These are phyloP conservation scores for Passer domesticus DNA, from an alignment of 2,113 vertebrate genomes.

Conservation along the genomic window DNA sequence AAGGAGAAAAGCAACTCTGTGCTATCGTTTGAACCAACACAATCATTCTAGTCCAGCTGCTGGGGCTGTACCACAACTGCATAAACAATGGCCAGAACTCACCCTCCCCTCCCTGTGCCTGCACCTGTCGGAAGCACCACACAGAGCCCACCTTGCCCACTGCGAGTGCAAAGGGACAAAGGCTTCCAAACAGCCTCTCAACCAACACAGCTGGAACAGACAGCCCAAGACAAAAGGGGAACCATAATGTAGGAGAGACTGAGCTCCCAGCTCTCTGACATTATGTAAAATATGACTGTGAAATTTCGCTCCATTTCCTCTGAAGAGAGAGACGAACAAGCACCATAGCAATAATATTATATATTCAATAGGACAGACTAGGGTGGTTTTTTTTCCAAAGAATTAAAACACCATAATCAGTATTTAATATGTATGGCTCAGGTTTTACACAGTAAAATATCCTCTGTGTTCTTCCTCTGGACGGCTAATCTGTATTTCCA, in stretches of 20 bases:
- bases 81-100: neutral
- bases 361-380: neutral
- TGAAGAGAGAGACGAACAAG: neutral
- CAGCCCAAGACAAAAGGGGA: neutral
- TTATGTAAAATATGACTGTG: neutral
- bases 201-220: neutral
- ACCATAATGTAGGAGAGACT: neutral
- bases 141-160: neutral
- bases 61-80: neutral
- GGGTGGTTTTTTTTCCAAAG: neutral
- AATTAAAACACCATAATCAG: neutral
- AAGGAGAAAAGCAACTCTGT: neutral
- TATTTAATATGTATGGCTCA: neutral
- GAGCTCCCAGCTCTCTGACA: neutral
- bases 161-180: neutral
- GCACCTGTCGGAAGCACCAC: neutral
- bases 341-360: neutral
- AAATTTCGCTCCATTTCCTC: neutral
- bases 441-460: constrained; percentile 14
- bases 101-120: neutral
- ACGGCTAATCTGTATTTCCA: constrained; percentile 14
- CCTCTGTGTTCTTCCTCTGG: neutral
- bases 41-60: fast-evolving
- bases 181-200: fast-evolving
- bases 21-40: fast-evolving